Conservation (phyloP, 2,797 vertebrate genomes). For the Squalus acanthias region DNA sequence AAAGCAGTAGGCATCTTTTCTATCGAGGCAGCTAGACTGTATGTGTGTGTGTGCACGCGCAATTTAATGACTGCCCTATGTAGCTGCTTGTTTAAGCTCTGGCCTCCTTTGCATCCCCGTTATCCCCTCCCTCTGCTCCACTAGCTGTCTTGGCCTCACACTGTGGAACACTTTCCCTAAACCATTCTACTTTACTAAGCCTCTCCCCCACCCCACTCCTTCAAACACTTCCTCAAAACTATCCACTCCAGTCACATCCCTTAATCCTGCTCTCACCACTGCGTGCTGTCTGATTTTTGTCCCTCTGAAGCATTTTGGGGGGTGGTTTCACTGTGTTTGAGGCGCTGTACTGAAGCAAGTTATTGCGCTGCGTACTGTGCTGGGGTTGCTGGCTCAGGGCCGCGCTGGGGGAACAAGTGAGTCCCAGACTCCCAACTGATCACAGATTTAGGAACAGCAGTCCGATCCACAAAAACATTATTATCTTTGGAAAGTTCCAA, state of each 20-base stretch:
- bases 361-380: neutral
- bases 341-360: neutral
- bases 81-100: neutral
- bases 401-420: neutral
- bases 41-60: neutral
- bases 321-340: neutral
- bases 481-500: neutral
- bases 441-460: neutral
- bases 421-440: neutral
- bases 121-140: neutral
- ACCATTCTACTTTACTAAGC: neutral
- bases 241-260: neutral
- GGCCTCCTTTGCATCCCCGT: neutral
- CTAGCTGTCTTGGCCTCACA: neutral
- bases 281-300: neutral
- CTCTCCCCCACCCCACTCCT: neutral
- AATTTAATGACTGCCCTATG: neutral
- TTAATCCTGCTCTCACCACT: neutral
- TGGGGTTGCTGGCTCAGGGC: neutral
- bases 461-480: neutral
- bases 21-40: too few relatives aligned
- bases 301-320: neutral
- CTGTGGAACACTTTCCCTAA: neutral
- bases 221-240: neutral
- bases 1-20: neutral